Conservation (phyloP, 2,888 invertebrate genomes). For the Tridacna gigas region DNA sequence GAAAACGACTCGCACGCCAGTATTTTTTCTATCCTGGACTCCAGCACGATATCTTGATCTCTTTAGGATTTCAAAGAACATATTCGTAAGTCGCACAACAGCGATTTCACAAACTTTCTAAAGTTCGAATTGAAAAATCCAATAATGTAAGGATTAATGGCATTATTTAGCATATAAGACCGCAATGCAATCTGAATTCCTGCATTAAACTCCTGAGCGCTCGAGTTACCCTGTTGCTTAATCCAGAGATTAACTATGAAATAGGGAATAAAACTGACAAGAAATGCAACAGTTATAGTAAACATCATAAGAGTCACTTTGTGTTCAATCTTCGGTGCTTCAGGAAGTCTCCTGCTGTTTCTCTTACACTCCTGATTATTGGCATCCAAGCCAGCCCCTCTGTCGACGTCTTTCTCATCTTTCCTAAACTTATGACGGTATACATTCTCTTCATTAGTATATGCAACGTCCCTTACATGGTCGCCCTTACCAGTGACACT, state of each 20-base stretch:
- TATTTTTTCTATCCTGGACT: too few relatives aligned
- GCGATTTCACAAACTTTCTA: conserved; percentile 23
- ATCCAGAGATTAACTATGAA: conserved; percentile 24
- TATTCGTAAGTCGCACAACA: not conserved
- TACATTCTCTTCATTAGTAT: too few relatives aligned
- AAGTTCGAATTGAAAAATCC: conserved; percentile 31
- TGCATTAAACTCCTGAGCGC: conserved; percentile 14
- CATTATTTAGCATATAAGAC: conserved; percentile 38
- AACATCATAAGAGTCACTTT: conserved; percentile 34
- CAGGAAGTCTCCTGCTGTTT: not conserved
- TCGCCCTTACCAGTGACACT: not conserved
- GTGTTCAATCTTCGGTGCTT: not conserved
- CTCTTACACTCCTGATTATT: not conserved
- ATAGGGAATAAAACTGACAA: conserved; percentile 34
- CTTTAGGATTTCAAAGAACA: too few relatives aligned
- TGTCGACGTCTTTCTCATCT: not conserved
- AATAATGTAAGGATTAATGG: conserved; percentile 37
- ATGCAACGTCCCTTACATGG: not conserved
- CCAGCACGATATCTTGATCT: too few relatives aligned
- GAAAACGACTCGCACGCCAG: too few relatives aligned
- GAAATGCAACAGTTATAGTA: conserved; percentile 15
- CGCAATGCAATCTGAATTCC: conserved; percentile 37
- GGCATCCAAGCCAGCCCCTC: not conserved
- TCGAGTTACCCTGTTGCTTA: not conserved
- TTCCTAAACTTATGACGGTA: too few relatives aligned